Evolutionary conservation across 2,797 vertebrate species (phyloP).

Genomic region (Erithacus rubecula): DNA sequence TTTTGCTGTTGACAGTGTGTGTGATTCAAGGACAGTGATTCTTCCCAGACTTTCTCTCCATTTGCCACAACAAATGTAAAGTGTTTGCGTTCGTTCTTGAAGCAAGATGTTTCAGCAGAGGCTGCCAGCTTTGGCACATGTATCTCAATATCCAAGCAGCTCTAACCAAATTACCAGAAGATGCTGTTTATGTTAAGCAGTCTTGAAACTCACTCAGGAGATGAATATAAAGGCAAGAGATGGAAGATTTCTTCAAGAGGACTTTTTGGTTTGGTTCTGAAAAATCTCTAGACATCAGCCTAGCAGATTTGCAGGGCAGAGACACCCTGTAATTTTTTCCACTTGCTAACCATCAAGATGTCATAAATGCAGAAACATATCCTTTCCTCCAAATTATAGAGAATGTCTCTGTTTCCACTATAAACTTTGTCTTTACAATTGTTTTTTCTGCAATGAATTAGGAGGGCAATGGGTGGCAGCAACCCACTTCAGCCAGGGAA

Average conservation of each 20-base stretch:
- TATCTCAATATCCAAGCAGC: neutral
- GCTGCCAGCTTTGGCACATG: neutral
- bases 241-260: neutral
- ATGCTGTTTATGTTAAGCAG: neutral
- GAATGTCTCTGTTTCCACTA: constrained; percentile 37
- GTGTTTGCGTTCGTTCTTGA: fast-evolving
- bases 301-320: constrained; percentile 7
- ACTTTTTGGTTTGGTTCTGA: neutral
- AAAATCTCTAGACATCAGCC: constrained; percentile 11
- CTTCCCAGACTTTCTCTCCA: neutral
- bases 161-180: neutral
- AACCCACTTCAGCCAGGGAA: constrained; percentile 36
- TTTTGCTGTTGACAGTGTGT: neutral
- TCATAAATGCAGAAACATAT: constrained; percentile 39
- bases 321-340: constrained; percentile 46
- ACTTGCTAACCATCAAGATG: constrained; percentile 11
- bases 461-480: constrained; percentile 55
- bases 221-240: neutral
- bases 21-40: neutral
- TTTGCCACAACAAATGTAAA: neutral
- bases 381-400: constrained; percentile 57
- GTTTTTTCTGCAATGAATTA: constrained; percentile 50
- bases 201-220: neutral
- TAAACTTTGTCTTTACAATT: constrained; percentile 16
- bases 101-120: neutral